Conservation (phyloP, 2,797 vertebrate species). For the Gymnoscopelus braueri region DNA sequence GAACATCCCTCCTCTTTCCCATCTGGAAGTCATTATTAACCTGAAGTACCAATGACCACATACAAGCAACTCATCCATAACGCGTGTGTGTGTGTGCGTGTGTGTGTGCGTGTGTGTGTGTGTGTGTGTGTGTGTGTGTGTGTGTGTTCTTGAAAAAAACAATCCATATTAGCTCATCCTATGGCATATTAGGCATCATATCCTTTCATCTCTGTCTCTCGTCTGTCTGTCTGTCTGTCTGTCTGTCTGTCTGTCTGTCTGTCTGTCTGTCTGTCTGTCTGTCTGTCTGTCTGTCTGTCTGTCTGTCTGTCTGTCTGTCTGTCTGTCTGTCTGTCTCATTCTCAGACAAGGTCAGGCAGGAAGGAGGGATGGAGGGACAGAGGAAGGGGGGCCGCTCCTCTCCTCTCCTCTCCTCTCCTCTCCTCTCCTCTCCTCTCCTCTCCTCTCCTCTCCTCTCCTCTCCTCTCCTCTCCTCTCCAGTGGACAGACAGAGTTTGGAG, state of each 20-base stretch:
- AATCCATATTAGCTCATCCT: slow-evolving; percentile 8
- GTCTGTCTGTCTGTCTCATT: background rate
- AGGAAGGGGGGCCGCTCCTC: slow-evolving; percentile 27
- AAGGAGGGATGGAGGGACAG: slow-evolving; percentile 41
- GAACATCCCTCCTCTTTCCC: background rate
- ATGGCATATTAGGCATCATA: slow-evolving; percentile 5
- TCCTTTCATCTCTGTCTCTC: slow-evolving; percentile 5
- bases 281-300: background rate
- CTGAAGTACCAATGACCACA: background rate
- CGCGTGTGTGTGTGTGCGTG: background rate
- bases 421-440: too few species aligned
- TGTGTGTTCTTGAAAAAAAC: slow-evolving; percentile 30
- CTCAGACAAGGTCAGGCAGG: slow-evolving; percentile 30
- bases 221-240: background rate
- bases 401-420: background rate
- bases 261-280: background rate
- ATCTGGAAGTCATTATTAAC: slow-evolving; percentile 22
- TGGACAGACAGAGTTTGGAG: slow-evolving; percentile 3
- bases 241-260: background rate
- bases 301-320: background rate
- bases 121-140: background rate
- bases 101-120: background rate
- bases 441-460: too few species aligned
- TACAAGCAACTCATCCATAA: background rate
- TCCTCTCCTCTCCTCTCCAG: slow-evolving; percentile 20